phyloP scores from a whole-genome alignment of 2,797 vertebrate genomes.

The Argentina silus region DNA sequence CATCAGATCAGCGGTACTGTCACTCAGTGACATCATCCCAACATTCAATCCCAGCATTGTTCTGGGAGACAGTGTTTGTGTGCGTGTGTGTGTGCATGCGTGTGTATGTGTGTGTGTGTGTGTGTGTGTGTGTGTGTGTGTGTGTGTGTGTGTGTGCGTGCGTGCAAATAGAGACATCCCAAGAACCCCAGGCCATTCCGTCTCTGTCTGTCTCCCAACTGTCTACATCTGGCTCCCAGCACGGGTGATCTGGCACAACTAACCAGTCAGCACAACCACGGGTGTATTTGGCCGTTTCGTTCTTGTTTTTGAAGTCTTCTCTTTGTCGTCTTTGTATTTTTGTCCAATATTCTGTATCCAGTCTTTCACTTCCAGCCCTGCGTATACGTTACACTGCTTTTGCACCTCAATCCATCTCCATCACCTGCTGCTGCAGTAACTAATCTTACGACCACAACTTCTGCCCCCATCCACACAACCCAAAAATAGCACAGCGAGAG shows the following conservation, averaged over 20 bases:
- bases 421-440: too few relatives aligned
- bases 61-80: slow-evolving; percentile 45
- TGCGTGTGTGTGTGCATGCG: slow-evolving; percentile 30
- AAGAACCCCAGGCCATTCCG: slow-evolving; percentile 41
- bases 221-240: not conserved
- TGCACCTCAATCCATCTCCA: too few relatives aligned
- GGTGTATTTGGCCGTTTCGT: too few relatives aligned
- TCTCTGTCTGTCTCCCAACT: slow-evolving; percentile 24
- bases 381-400: too few relatives aligned
- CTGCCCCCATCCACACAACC: too few relatives aligned
- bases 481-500: not conserved
- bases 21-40: slow-evolving; percentile 64
- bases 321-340: too few relatives aligned
- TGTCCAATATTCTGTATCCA: too few relatives aligned
- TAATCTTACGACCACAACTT: too few relatives aligned
- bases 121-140: too few relatives aligned
- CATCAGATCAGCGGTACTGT: slow-evolving; percentile 57
- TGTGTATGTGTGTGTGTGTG: too few relatives aligned
- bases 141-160: not conserved
- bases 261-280: not conserved
- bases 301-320: too few relatives aligned
- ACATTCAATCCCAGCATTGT: slow-evolving; percentile 68
- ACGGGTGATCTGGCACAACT: not conserved
- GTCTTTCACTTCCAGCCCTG: too few relatives aligned
- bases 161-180: slow-evolving; percentile 61